phyloP scores from a whole-genome alignment of 2,113 vertebrate genomes.

The Zingel zingel region DNA sequence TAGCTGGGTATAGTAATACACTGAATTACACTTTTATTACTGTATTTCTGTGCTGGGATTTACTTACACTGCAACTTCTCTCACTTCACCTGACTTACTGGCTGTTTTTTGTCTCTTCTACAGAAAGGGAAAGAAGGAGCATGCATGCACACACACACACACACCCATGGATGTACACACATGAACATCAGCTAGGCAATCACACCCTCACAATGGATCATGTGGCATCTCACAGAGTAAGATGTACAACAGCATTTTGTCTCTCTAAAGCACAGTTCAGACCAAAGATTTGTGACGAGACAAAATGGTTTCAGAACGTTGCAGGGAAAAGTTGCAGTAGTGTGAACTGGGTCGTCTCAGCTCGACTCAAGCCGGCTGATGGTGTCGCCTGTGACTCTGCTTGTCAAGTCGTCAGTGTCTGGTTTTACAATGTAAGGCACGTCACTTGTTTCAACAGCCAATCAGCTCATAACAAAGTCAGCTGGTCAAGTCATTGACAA shows the following conservation, averaged over 20 bases:
- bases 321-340: too few species aligned
- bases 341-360: too few species aligned
- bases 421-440: too few species aligned
- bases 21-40: not conserved
- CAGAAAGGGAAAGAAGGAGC: not conserved
- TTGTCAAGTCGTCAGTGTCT: too few species aligned
- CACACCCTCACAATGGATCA: not conserved
- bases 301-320: too few species aligned
- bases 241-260: not conserved
- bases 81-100: slow-evolving; percentile 15
- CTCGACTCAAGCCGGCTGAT: too few species aligned
- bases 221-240: not conserved
- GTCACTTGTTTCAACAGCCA: too few species aligned
- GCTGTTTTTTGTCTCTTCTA: slow-evolving; percentile 23
- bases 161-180: not conserved
- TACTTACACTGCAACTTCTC: slow-evolving; percentile 13
- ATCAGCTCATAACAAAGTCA: too few species aligned
- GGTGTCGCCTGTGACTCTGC: too few species aligned
- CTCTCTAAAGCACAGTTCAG: not conserved
- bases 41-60: not conserved
- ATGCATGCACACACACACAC: not conserved
- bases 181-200: not conserved
- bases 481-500: too few species aligned
- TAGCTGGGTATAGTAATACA: not conserved
- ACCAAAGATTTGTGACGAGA: too few species aligned